Evolutionary conservation across 2,113 vertebrate genomes (phyloP), one percentile per base, ranked within the genome.

Genomic region (Brachyhypopomus gauderio): DNA sequence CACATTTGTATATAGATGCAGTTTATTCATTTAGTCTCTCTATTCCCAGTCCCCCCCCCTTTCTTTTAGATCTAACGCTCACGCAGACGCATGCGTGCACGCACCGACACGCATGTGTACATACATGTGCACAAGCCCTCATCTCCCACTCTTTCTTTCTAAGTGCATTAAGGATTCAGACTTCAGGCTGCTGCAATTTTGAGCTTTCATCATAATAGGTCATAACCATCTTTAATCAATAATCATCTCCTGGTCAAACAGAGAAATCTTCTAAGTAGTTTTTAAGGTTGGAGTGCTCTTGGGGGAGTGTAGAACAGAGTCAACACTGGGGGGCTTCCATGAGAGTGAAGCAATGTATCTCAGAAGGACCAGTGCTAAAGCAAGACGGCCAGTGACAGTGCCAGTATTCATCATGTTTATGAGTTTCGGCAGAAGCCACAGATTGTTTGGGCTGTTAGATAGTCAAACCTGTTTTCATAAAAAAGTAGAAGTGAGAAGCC

Each of bases 201-300:
- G 89, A 89, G 90, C 90, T 92, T 92, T 91, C 90, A 91, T 93
- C 92, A 91, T 91, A 91, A 91, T 92, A 91, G 90, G 91, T 91
- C 91, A 91, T 91, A 90, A 86, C 89, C 91, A 92, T 90, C 30
- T 30, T 30, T 30, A 30, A 30, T 30, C 30, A 30, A 30, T 30
- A 30, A 30, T 30, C 30, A 30, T 30, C 30, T 30, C 30, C 30
- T 30, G 41, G 41, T 45, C 41, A 45, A 45, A 11, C 41, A 45
- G 2, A 45, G 41, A 45, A 11, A 45, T 6, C 30, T 2, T 30
- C 1, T 45, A 91, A 91, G 89, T 88, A 90, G 91, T 90, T 93
- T 92, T 92, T 92, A 92, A 93, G 92, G 91, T 91, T n/a, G 89
- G 89, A 92, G 88, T 93, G 92, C 92, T 89, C 92, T 92, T 89